Evolutionary conservation across 2,113 vertebrate species (phyloP).

Genomic region (Phainopepla nitens): DNA sequence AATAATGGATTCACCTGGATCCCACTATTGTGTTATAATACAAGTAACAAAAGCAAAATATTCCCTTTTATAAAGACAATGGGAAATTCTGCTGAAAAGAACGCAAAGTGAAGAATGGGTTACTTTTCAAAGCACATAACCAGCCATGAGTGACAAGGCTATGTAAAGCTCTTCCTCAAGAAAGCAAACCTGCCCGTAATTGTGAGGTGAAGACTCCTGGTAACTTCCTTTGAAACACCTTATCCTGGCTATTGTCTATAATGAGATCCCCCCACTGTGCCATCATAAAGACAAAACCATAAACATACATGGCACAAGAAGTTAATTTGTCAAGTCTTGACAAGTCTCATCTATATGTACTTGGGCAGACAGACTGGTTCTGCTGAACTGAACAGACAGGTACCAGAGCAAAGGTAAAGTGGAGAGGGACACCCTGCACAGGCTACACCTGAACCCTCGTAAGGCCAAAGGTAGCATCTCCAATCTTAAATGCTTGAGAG

Average conservation of each 20-base stretch:
- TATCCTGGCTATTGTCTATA: neutral
- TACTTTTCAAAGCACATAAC: neutral
- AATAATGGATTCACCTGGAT: neutral
- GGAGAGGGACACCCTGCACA: neutral
- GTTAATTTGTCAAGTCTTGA: neutral
- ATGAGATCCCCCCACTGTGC: neutral
- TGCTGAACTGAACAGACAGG: neutral
- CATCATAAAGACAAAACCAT: neutral
- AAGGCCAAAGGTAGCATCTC: neutral
- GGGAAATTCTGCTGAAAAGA: neutral
- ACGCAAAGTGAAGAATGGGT: neutral
- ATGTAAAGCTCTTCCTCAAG: neutral
- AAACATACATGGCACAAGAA: neutral
- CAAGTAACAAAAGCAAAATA: neutral
- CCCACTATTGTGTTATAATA: neutral
- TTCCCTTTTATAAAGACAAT: neutral
- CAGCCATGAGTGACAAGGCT: neutral
- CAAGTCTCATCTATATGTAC: neutral
- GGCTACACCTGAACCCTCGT: neutral
- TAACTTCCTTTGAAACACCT: neutral
- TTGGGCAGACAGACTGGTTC: neutral
- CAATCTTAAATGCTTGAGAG: neutral
- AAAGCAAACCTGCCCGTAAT: neutral
- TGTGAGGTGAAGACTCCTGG: neutral
- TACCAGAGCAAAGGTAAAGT: neutral